These are phyloP conservation scores for Drosophila yooni DNA, from an alignment of 2,888 invertebrate species.

Conservation along the genomic window DNA sequence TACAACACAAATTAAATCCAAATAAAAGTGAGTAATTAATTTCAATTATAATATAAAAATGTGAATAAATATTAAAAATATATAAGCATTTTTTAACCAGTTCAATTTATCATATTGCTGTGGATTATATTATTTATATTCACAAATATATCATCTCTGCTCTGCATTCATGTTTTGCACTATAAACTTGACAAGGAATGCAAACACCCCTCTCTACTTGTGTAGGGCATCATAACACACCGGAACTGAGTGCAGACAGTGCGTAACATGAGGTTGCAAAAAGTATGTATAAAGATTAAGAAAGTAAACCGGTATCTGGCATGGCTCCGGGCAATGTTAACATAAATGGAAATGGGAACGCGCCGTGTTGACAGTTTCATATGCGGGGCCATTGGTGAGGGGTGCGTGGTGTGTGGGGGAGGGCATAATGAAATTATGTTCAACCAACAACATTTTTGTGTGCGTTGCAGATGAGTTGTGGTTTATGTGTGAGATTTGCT, in stretches of 20 bases:
- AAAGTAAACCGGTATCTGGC: constrained; percentile 77
- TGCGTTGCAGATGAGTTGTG: constrained; percentile 44
- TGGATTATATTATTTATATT: not conserved
- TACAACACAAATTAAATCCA: not conserved
- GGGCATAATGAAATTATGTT: constrained; percentile 53
- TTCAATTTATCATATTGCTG: not conserved
- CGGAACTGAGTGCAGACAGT: constrained; percentile 35
- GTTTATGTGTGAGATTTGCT: constrained; percentile 58
- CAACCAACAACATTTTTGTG: constrained; percentile 36
- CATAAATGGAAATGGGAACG: constrained; percentile 29
- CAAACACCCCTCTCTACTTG: not conserved
- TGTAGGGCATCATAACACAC: constrained; percentile 18
- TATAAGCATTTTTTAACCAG: not conserved
- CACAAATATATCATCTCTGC: not conserved
- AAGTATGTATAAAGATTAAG: constrained; percentile 77
- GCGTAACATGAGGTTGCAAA: constrained; percentile 66
- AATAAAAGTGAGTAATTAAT: not conserved
- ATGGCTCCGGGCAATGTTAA: constrained; percentile 42
- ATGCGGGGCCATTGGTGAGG: constrained; percentile 12
- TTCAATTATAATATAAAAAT: not conserved
- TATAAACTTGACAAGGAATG: not conserved
- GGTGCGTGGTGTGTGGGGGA: not conserved
- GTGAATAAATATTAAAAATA: not conserved
- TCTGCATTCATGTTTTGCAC: not conserved
- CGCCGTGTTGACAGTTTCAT: constrained; percentile 67